Evolutionary conservation across 2,888 invertebrate genomes (phyloP).

Genomic region (Operophtera brumata): DNA sequence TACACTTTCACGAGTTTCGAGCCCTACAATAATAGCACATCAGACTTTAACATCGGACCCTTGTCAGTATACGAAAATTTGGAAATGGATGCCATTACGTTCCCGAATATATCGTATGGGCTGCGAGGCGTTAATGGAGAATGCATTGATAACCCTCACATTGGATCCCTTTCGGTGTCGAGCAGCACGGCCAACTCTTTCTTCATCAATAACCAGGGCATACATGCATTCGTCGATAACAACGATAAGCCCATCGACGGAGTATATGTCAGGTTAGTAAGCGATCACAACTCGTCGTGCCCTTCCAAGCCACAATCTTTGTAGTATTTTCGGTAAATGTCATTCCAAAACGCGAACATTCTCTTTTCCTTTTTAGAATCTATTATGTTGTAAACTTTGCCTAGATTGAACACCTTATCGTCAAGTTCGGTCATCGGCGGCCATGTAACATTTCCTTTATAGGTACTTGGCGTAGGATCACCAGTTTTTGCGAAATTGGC

Average conservation of each 20-base stretch:
- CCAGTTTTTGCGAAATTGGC: conserved; percentile 74
- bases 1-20: conserved; percentile 57
- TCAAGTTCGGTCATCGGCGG: conserved; percentile 49
- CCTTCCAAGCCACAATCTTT: conserved; percentile 47
- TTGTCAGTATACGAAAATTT: conserved; percentile 70
- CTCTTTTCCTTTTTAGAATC: conserved; percentile 47
- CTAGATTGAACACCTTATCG: conserved; percentile 51
- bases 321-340: conserved; percentile 58
- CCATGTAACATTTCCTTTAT: conserved; percentile 51
- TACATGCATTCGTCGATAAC: conserved; percentile 64
- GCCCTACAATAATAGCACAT: conserved; percentile 32
- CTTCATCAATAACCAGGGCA: conserved; percentile 51
- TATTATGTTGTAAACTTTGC: conserved; percentile 46
- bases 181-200: conserved; percentile 67
- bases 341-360: conserved; percentile 63
- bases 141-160: conserved; percentile 47
- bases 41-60: conserved; percentile 45
- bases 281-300: conserved; percentile 58
- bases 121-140: conserved; percentile 51
- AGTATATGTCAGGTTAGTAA: conserved; percentile 59
- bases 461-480: conserved; percentile 52
- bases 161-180: conserved; percentile 49
- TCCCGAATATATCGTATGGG: conserved; percentile 55
- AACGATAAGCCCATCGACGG: conserved; percentile 70
- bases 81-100: conserved; percentile 48